These are phyloP conservation scores for Octonoba sinensis DNA, from an alignment of 2,888 invertebrate species.

Conservation along the genomic window DNA sequence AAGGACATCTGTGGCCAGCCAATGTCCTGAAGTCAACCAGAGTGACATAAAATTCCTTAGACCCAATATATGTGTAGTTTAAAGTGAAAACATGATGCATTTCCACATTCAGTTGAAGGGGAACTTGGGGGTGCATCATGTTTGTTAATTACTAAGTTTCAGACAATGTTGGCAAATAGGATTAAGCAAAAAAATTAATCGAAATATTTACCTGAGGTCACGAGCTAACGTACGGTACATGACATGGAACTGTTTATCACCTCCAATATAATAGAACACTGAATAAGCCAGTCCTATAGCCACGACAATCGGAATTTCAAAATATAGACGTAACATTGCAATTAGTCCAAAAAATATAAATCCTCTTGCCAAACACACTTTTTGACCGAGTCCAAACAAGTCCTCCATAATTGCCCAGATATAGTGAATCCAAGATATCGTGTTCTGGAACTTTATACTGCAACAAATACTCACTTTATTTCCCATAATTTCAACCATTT, in stretches of 20 bases:
- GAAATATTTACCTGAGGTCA: conserved; percentile 26
- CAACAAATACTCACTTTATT: not conserved
- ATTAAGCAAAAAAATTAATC: not conserved
- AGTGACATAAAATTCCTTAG: no score
- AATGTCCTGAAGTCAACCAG: no score
- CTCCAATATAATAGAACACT: conserved; percentile 16
- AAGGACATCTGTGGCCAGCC: no score
- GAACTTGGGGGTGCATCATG: no score
- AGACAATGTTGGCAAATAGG: no score
- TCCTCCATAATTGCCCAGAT: conserved; percentile 16
- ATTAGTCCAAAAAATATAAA: conserved; percentile 8
- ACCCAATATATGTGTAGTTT: no score
- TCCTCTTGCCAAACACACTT: conserved; percentile 19
- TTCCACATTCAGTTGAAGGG: no score
- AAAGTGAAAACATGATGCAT: no score
- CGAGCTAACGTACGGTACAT: conserved; percentile 8
- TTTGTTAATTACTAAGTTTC: no score
- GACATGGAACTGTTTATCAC: conserved; percentile 7
- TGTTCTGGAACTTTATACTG: not conserved
- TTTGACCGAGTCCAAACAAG: conserved; percentile 19
- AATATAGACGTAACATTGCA: not conserved
- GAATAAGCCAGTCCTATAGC: conserved; percentile 15
- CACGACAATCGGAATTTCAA: not conserved
- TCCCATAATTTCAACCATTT: no score
- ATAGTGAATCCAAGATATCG: conserved; percentile 5